A percentile compares a stretch with the other conserved stretches of the same genome.
These are phyloP conservation scores for Typhlomys cinereus DNA, from an alignment of 2,113 vertebrate species.

Conservation along the genomic window DNA sequence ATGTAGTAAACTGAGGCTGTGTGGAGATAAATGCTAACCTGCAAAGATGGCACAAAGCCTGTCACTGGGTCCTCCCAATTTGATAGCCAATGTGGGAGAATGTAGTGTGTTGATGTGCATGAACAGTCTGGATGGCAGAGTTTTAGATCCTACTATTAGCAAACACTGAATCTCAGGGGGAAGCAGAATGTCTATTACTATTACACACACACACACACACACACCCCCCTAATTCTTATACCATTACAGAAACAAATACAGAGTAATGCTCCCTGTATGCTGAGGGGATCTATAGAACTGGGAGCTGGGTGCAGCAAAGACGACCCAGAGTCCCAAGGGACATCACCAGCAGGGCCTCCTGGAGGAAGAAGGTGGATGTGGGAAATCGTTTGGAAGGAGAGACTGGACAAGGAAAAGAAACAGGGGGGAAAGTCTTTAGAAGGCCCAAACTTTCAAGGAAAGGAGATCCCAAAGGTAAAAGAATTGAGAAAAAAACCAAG, in stretches of 20 bases:
- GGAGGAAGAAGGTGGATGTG: background rate
- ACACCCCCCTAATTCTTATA: background rate
- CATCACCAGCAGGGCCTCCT: background rate
- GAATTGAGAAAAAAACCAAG: slow-evolving; percentile 36
- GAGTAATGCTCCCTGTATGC: background rate
- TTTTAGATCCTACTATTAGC: background rate
- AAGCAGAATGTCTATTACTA: background rate
- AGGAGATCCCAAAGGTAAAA: background rate
- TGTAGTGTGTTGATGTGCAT: background rate
- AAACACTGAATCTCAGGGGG: background rate
- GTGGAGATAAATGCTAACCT: background rate
- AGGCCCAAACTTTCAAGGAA: background rate
- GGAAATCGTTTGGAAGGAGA: background rate
- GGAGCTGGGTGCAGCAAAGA: background rate
- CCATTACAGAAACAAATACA: background rate
- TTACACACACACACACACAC: too few relatives aligned
- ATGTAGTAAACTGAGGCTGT: background rate
- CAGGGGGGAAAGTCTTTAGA: slow-evolving; percentile 38
- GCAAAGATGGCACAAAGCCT: background rate
- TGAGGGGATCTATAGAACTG: background rate
- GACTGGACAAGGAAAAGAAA: background rate
- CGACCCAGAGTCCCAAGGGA: background rate
- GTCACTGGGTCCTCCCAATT: background rate
- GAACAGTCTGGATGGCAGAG: background rate
- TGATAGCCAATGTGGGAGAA: background rate